Evolutionary conservation across 2,888 invertebrate species (phyloP).

Genomic region (Auanema sp.): DNA sequence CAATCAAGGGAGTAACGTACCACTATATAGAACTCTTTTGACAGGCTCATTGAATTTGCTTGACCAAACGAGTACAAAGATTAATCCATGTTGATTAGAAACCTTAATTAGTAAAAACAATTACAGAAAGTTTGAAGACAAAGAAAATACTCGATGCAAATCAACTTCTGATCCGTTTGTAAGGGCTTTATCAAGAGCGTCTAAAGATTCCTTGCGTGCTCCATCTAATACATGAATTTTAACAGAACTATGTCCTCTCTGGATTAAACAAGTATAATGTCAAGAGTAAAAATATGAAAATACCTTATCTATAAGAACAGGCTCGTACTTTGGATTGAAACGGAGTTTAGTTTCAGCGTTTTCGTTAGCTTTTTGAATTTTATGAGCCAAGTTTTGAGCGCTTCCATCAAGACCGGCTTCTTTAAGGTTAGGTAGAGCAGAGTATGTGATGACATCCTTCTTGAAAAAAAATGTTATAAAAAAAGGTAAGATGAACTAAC

Average conservation of each 20-base stretch:
- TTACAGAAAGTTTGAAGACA: not conserved
- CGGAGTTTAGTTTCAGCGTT: not conserved
- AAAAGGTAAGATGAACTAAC: not conserved
- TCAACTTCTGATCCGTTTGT: slow-evolving; percentile 7
- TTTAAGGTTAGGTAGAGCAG: not conserved
- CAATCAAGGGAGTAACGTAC: not conserved
- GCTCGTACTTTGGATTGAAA: slow-evolving; percentile 18
- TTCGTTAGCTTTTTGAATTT: slow-evolving; percentile 6
- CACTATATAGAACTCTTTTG: slow-evolving; percentile 18
- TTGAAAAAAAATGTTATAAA: not conserved
- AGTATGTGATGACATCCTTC: too few relatives aligned
- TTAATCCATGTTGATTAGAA: slow-evolving; percentile 16
- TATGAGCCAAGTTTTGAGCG: slow-evolving; percentile 1
- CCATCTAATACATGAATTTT: slow-evolving; percentile 18
- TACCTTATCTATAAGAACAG: slow-evolving; percentile 16
- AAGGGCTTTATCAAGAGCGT: slow-evolving; percentile 15
- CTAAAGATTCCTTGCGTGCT: slow-evolving; percentile 17
- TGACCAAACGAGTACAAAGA: slow-evolving; percentile 18
- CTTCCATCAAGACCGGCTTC: slow-evolving; percentile 6
- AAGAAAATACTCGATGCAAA: slow-evolving; percentile 1
- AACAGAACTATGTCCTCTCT: slow-evolving; percentile 14
- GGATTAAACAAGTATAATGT: not conserved
- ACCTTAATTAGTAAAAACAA: not conserved
- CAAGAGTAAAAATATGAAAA: not conserved
- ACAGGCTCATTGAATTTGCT: slow-evolving; percentile 15